Evolutionary conservation across 2,888 invertebrate species (phyloP), one percentile per base, ranked within the genome.

Genomic region (Dicyrtomina minuta): DNA sequence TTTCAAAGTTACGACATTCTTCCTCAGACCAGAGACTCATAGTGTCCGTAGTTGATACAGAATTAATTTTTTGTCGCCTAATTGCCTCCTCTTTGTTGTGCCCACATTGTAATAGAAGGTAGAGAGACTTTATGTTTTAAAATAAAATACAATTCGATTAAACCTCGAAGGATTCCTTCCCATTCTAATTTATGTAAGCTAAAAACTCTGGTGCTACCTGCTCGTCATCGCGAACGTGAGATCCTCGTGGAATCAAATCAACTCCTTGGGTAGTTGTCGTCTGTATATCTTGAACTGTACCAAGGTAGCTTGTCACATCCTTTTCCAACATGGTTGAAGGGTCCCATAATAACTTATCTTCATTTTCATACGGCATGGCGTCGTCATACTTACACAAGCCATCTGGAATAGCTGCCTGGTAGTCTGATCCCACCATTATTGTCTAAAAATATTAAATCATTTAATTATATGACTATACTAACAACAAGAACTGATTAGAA

Each of bases 1-100:
- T 91, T 85, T 99, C 98, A 83, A 99, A 99, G 82, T 94, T 93
- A 68, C 92, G 87, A 82, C 96, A 96, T 81, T 99, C 98, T 80
- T 96, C 96, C 81, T 97, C 96, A 1, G 96, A 95, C 96, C 97
- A 98, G 2, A 92, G 85, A 79, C 91, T 92, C 85, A 90, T 88
- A 0, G 89, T 88, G 79, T 91, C 90, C 1, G 88, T 85, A 20
- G 87, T 87, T 15, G 86, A 84, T 67, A 82, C 79, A 8, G 88
- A 87, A 76, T 90, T 89, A 80, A 92, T 87, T 59, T 90, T 86
- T 69, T 90, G 87, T 65, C 95, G 85, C 70, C 95, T 84, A 66
- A 96, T 82, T 0, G 96, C 96, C 83, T 96, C 96, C 70, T 96
- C 96, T n/a, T 90, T 86, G 83, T 94, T 96, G 81, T 96, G 93